Evolutionary conservation across 2,113 vertebrate species (phyloP), one percentile per base, ranked within the genome.

Genomic region (Nicator chloris): DNA sequence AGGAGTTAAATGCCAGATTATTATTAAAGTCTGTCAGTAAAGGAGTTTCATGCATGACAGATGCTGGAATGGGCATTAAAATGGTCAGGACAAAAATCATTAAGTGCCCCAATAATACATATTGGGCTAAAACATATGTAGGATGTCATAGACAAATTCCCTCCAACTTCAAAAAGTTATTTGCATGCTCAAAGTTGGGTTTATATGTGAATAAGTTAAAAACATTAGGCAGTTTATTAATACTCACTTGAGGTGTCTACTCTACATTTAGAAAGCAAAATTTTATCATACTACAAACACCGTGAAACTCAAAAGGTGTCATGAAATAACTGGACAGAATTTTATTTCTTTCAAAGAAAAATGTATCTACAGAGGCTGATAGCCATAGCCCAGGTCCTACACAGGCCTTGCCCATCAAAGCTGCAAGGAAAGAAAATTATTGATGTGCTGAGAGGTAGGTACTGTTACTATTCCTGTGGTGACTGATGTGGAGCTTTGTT

Each of bases 1-100:
- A 90, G 68, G 51, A 88, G 35, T 88, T 88, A 95, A 92, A 92
- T 86, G 63, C 64, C 68, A 90, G 69, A 86, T 95, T 87, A 92
- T 85, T n/a, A n/a, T n/a, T n/a, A n/a, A 93, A 84, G 11, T 47
- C 35, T 77, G 82, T 86, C 69, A 57, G 56, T 64, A 78, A 86
- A 78, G 65, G 82, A 93, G 86, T 89, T 92, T 88, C 47, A 63
- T 77, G 68, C 56, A 60, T 83, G 60, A 30, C 26, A 70, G 65
- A 42, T 51, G 44, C 17, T 92, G 51, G 65, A 88, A 88, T 33
- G 65, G 71, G 30, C 60, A 86, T 77, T 83, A 66, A 91, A 86
- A 50, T 64, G 40, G n/a, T 45, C 76, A 84, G 65, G 72, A 86
- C 42, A 83, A 90, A 93, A 88, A 81, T 64, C 28, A 56, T 83